Conservation (phyloP, 2,113 vertebrate species). For the Archocentrus centrarchus region DNA sequence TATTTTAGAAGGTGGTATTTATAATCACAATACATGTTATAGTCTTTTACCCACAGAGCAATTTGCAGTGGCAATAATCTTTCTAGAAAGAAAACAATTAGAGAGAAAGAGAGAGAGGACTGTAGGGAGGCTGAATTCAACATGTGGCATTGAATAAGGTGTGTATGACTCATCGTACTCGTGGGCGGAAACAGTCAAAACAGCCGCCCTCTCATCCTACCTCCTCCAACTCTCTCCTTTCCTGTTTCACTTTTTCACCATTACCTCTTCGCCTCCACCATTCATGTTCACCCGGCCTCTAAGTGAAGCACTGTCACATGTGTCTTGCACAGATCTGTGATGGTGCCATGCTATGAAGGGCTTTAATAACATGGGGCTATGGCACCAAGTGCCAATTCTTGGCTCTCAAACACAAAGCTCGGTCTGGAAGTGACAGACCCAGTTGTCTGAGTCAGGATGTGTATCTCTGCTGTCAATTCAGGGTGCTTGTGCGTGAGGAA, state of each 20-base stretch:
- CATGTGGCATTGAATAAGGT: conserved; percentile 50
- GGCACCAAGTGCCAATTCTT: neutral
- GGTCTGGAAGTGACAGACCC: conserved; percentile 72
- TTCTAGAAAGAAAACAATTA: conserved; percentile 49
- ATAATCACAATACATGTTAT: neutral
- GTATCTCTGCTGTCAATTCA: conserved; percentile 60
- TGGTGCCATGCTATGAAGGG: neutral
- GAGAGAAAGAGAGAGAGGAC: neutral
- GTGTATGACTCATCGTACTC: conserved; percentile 61
- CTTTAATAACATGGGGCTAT: neutral
- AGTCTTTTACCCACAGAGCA: neutral
- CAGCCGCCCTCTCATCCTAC: conserved; percentile 37
- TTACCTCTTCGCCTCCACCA: conserved; percentile 28
- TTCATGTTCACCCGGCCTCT: conserved; percentile 17
- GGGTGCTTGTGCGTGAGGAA: conserved; percentile 26
- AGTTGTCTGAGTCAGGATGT: conserved; percentile 64
- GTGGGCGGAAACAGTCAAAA: conserved; percentile 59
- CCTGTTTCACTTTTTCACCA: conserved; percentile 27
- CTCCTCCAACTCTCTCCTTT: conserved; percentile 30
- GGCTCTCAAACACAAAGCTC: conserved; percentile 29
- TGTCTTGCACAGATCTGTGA: neutral
- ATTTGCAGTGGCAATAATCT: conserved; percentile 10
- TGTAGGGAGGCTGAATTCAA: conserved; percentile 10
- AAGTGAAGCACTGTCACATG: conserved; percentile 2
- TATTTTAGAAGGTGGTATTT: neutral